Evolutionary conservation across 2,113 vertebrate species (phyloP).

Genomic region (Chlamydotis undulata): DNA sequence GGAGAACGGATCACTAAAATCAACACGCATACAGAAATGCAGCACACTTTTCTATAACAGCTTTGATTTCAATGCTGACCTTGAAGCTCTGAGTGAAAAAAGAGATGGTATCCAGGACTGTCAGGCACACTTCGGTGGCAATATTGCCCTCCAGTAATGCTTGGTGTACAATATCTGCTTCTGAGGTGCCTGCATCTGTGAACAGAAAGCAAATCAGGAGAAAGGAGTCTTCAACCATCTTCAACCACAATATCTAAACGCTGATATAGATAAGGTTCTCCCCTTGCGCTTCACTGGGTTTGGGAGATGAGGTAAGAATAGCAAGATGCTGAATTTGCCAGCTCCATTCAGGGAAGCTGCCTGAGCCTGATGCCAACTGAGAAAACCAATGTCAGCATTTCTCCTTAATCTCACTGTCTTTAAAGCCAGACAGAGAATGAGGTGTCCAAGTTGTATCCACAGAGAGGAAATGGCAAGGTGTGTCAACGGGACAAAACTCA

Average conservation of each 20-base stretch:
- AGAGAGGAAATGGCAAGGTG: background rate
- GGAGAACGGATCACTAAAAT: background rate
- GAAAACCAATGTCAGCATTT: background rate
- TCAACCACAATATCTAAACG: background rate
- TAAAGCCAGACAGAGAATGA: background rate
- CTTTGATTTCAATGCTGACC: conserved; percentile 74
- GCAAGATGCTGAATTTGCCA: background rate
- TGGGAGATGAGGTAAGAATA: background rate
- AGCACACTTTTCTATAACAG: background rate
- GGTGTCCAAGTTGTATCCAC: background rate
- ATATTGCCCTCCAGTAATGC: conserved; percentile 92
- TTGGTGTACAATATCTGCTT: conserved; percentile 92
- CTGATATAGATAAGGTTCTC: background rate
- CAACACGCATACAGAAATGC: background rate
- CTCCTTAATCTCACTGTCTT: background rate
- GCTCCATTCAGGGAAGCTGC: background rate
- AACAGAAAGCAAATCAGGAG: background rate
- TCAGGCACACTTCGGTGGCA: conserved; percentile 89
- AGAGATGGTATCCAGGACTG: conserved; percentile 89
- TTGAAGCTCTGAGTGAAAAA: conserved; percentile 93
- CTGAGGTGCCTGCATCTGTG: conserved; percentile 82
- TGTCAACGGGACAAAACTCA: background rate
- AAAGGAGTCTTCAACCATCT: background rate
- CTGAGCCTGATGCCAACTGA: background rate
- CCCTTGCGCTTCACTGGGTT: background rate